A percentile compares a stretch with the other conserved stretches of the same genome.
These are phyloP conservation scores for Platycheirus albimanus DNA, from an alignment of 2,888 invertebrate genomes.

Conservation along the genomic window DNA sequence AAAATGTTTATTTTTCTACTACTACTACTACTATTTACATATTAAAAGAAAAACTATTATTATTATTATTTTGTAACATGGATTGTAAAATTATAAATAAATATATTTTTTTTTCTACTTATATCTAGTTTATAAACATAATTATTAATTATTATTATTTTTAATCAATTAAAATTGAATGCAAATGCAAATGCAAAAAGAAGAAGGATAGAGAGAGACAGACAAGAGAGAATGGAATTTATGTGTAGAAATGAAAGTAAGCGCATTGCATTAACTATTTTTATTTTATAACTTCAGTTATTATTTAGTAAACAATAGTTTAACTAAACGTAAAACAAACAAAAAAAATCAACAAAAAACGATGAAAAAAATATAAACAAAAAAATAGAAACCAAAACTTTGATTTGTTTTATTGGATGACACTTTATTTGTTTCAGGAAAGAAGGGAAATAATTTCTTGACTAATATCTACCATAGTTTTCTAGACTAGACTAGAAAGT, in stretches of 20 bases:
- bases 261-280: conserved; percentile 41
- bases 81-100: conserved; percentile 52
- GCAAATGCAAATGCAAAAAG: conserved; percentile 13
- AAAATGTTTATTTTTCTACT: conserved; percentile 29
- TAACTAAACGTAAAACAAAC: conserved; percentile 18
- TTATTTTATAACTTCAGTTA: conserved; percentile 45
- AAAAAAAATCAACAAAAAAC: too few relatives aligned
- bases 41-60: conserved; percentile 8
- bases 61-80: conserved; percentile 30
- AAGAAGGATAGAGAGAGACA: conserved; percentile 12
- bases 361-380: conserved; percentile 49
- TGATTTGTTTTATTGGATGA: conserved; percentile 16
- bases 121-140: conserved; percentile 34
- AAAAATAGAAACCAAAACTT: conserved; percentile 45
- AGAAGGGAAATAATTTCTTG: too few relatives aligned
- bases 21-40: conserved; percentile 17
- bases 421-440: not conserved
- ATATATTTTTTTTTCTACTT: conserved; percentile 57
- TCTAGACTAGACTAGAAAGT: too few relatives aligned
- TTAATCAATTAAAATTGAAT: conserved; percentile 11
- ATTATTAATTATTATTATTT: conserved; percentile 21
- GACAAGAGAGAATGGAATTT: conserved; percentile 24
- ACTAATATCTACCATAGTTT: too few relatives aligned
- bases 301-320: conserved; percentile 33
- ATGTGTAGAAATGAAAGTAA: conserved; percentile 27